Evolutionary conservation across 2,113 vertebrate genomes (phyloP), one percentile per base, ranked within the genome.

Genomic region (Hypanus sabinus): DNA sequence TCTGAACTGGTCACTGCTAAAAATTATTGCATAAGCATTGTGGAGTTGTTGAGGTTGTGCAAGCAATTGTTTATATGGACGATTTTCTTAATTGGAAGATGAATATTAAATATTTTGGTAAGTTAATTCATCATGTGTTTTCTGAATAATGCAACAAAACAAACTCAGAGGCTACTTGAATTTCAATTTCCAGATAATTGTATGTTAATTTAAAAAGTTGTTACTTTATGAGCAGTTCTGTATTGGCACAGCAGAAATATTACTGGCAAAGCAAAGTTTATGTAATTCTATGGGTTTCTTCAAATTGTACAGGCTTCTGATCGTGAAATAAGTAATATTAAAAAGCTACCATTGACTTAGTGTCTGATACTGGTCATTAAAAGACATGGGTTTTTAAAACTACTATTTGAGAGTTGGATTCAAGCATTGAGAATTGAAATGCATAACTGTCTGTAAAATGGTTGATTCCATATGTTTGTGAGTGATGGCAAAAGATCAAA

Each of bases 31-130:
- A 27, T 38, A 73, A 71, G 65, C 71, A 92, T 92, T 71, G 90
- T 24, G 70, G 20, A 22, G 38, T 65, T 87, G 10, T 73, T 73
- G 33, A 22, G 30, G 38, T 73, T 55, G 36, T 68, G 70, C 38
- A 46, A 22, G 18, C 70, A 38, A 38, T 93, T 75, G 91, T 93
- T 93, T 46, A 93, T 73, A 93, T 93, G 91, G 91, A 93, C 27
- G 91, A 93, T 93, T 93, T 93, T 93, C 68, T 93, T 73, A 93
- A 73, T 55, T 93, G 91, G 91, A 93, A 73, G 70, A 33, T 73
- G 91, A 71, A 93, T 73, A 93, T 73, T 93, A 75, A 93, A 55
- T 75, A 93, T 75, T 93, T 73, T 93, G 91, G 91, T 93, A 36
- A 93, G 91, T 93, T 73, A 27, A 93, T 27, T 75, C 36, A 36